These are phyloP conservation scores for Mobula birostris DNA, from an alignment of 2,113 vertebrate genomes.

Conservation along the genomic window DNA sequence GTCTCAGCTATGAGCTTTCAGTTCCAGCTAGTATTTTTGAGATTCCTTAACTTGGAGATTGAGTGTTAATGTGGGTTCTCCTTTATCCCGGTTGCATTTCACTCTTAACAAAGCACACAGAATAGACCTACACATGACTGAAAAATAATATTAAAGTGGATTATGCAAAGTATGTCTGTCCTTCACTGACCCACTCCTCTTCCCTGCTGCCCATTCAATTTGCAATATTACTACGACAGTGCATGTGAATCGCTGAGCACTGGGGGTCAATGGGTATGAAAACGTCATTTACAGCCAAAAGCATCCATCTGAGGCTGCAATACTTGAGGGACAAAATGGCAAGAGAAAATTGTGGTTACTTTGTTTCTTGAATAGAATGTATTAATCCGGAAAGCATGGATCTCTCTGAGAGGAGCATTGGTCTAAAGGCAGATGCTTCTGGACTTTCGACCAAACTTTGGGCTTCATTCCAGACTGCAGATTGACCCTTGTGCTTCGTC, in stretches of 20 bases:
- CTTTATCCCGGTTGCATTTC: not conserved
- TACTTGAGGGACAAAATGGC: not conserved
- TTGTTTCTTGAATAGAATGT: not conserved
- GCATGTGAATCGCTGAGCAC: not conserved
- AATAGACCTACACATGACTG: not conserved
- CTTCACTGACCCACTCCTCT: not conserved
- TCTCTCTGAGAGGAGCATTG: not conserved
- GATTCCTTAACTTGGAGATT: not conserved
- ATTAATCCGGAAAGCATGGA: not conserved
- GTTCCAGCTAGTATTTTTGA: not conserved
- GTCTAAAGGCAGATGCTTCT: too few species aligned
- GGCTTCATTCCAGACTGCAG: too few species aligned
- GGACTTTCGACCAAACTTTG: too few species aligned
- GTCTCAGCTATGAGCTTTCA: not conserved
- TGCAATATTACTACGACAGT: constrained; percentile 2
- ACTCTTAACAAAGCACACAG: not conserved
- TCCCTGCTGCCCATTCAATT: not conserved
- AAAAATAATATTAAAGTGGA: not conserved
- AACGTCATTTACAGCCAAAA: constrained; percentile 2
- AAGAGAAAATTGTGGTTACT: not conserved
- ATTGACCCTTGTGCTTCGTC: too few species aligned
- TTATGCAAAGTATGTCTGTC: not conserved
- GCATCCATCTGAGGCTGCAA: not conserved
- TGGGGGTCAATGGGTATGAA: not conserved
- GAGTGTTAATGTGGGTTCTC: not conserved